Evolutionary conservation across 2,113 vertebrate genomes (phyloP), one percentile per base, ranked within the genome.

Genomic region (Lampris incognitus): DNA sequence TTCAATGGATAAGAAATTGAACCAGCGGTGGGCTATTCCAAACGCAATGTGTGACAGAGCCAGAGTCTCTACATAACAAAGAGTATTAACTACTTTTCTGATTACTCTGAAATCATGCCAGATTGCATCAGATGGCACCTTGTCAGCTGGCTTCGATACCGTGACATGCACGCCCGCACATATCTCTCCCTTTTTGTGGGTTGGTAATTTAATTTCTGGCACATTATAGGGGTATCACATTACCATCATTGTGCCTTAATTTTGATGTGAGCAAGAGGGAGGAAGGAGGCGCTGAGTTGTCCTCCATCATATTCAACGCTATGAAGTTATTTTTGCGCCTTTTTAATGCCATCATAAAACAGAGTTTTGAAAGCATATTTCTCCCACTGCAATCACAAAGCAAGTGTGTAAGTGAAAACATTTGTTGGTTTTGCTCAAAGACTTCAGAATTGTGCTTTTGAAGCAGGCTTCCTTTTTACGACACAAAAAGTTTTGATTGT

Each of bases 1-100:
- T 24, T 60, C 63, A 52, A 8, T 13, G 74, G 77, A 81, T 84
- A 76, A 51, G 36, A 73, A 79, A 82, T 60, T 51, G 61, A 69
- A 70, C 54, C 56, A 70, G 86, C 76, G 74, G 74, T 74, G 66
- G 55, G 57, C 73, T 78, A 70, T 85, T 82, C 70, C 46, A 78
- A 78, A 85, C 73, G 67, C 58, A 85, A 76, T 76, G 48, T 76
- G 72, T 70, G 52, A 2, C 51, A 78, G 63, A 69, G 72, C 58
- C 58, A 59, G 66, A 37, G 57, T 66, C 55, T 68, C 37, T 72
- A 65, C 6, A 78, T 64, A 48, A 61, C 41, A 5, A 50, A 54
- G 63, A 52, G 50, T 10, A 10, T 10, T 10, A 52, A 52, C 11
- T 10, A 52, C 50, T 9, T 52, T 10, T 9, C 59, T 79, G 82